Base-by-base conservation (phyloP, 2,113 vertebrate genomes). In the Entomyzon cyanotis region DNA sequence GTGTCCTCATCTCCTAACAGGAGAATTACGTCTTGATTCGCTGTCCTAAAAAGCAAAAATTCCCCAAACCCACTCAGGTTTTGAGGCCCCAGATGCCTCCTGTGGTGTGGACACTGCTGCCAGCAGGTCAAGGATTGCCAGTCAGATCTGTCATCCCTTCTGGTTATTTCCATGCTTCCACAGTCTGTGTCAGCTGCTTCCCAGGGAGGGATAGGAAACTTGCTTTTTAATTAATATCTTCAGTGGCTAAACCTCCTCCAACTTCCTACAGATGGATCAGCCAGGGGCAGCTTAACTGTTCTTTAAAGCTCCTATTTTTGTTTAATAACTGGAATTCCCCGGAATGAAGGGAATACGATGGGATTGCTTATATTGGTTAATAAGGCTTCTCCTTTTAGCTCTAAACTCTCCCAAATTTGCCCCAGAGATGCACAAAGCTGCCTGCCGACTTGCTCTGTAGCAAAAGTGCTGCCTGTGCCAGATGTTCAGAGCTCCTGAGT, bases 401-500 rank as follows among this genome's bases (percentile, higher is more conserved):
- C 44, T 13, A 33, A 58, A 55, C 47, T 80, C 52, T 79, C 37
- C 27, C 59, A 67, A 44, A 67, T 19, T 78, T 3, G 2, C 92
- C 83, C 83, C 11, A 71, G 94, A 90, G 90, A 84, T 77, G 44
- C 53, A 89, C 83, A 93, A 56, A 71, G 41, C 76, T 76, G 9
- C n/a, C 60, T 95, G 88, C 80, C 82, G 94, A 49, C 60, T 56
- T 88, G 30, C 10, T 84, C 46, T 27, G 16, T 25, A 71, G 59
- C 35, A 84, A n/a, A 53, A 89, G 52, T 44, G 59, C 52, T 92
- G 73, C 20, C 28, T 71, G 30, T 53, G 69, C 90, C 92, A 93
- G 80, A 75, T 96, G 90, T 75, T 93, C 73, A 30, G 52, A 91
- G 50, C 17, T 95, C 75, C 35, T 33, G 70, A 80, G 49, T 84